Evolutionary conservation across 2,888 invertebrate genomes (phyloP), one percentile per base, ranked within the genome.

Genomic region (Lamellibrachia columna): DNA sequence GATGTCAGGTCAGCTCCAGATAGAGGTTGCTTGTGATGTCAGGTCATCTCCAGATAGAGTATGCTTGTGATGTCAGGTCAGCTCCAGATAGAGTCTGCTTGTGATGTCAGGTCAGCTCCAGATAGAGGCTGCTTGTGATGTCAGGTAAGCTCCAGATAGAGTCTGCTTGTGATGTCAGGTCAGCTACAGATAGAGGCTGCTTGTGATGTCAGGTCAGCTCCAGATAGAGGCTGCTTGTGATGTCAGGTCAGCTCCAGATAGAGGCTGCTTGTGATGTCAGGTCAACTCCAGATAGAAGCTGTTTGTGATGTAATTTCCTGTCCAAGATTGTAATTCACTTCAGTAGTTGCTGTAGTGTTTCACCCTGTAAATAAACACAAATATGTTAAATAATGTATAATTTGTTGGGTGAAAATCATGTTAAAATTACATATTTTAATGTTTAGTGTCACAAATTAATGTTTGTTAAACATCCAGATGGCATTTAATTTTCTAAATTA

Each of bases 301-400:
- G 40, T 22, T 15, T 75, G 75, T 75, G 22, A 75, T 75, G 4
- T 75, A 75, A 22, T 75, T 15, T 40, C 40, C 40, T 40, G 11
- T 75, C 75, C 75, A 22, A 6, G 6, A n/a, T 22, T 75, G 75
- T 15, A 75, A 22, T 22, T 75, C 75, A 75, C 75, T 55, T 92
- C 92, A 92, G 53, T 92, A 92, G 55, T 90, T 92, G 22, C 91
- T 58, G 28, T 91, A 92, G 40, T 92, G 92, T 28, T 92, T 52
- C 53, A 92, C n/a, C 90, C 92, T 92, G 90, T 28, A 92, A 92
- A 53, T 15, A 6, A 92, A 90, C 7, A 15, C 22, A 90, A 7
- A 22, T 75, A 15, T 53, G 28, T 90, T 40, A 52, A 52, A 92
- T 52, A 90, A 92, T 90, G 7, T 90, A 22, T 8, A 8, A 92